phyloP scores from a whole-genome alignment of 2,113 vertebrate genomes.

The Variabilichromis moorii region DNA sequence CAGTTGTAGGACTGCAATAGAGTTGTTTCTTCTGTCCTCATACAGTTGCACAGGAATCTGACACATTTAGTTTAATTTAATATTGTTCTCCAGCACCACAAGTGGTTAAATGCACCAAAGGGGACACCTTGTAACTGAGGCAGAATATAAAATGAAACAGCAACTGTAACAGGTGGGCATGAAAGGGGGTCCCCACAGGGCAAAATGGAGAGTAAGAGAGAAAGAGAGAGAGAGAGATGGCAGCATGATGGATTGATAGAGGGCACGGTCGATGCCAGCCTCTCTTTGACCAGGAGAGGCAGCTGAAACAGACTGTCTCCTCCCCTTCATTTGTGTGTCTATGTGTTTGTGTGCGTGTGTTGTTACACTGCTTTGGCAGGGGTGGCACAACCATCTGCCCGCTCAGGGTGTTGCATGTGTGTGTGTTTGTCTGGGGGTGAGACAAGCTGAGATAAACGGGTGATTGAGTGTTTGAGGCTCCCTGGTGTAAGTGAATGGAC shows the following conservation, averaged over 20 bases:
- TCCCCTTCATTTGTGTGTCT: slow-evolving; percentile 44
- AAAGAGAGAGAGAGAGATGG: neutral
- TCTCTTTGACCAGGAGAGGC: slow-evolving; percentile 47
- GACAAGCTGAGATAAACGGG: slow-evolving; percentile 58
- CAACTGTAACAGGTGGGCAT: slow-evolving; percentile 51
- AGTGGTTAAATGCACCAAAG: neutral
- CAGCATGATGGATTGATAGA: slow-evolving; percentile 53
- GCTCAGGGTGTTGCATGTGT: slow-evolving; percentile 3
- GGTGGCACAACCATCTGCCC: slow-evolving; percentile 63
- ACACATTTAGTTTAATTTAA: neutral
- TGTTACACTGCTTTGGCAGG: slow-evolving; percentile 53
- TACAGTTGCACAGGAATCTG: neutral
- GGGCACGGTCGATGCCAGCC: slow-evolving; percentile 41
- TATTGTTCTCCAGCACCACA: neutral
- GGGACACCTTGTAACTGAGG: neutral
- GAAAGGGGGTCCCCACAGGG: slow-evolving; percentile 3
- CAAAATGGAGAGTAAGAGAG: neutral
- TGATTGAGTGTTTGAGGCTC: slow-evolving; percentile 56
- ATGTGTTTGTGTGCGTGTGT: slow-evolving; percentile 24
- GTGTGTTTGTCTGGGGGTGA: slow-evolving; percentile 15
- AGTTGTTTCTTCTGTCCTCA: neutral
- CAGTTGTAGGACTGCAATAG: neutral
- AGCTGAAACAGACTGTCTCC: slow-evolving; percentile 62
- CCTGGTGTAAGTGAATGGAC: slow-evolving; percentile 52
- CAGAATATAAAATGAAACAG: neutral